These are phyloP conservation scores for Vanessa atalanta DNA, from an alignment of 1,140 invertebrate species.

Conservation along the genomic window DNA sequence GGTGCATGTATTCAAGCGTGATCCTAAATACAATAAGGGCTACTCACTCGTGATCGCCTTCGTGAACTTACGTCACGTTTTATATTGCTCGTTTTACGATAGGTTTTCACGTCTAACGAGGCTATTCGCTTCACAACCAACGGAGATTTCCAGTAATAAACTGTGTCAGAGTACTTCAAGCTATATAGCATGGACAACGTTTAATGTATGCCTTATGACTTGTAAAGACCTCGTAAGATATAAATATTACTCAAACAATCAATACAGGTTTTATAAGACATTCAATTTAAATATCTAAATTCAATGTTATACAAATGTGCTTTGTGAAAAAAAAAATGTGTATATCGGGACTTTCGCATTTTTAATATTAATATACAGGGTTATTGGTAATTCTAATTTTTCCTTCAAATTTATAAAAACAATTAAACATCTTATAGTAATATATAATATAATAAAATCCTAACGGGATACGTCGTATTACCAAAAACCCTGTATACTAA, in stretches of 20 bases:
- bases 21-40: conserved; percentile 2
- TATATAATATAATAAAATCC: too few relatives aligned
- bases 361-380: too few relatives aligned
- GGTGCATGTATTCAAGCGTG: background rate
- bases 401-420: too few relatives aligned
- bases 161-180: background rate
- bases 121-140: conserved; percentile 22
- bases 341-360: too few relatives aligned
- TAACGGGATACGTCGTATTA: too few relatives aligned
- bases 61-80: conserved; percentile 32
- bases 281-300: too few relatives aligned
- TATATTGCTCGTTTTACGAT: conserved; percentile 35
- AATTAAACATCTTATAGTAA: too few relatives aligned
- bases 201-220: background rate
- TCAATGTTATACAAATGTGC: too few relatives aligned
- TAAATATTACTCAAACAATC: background rate
- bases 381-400: too few relatives aligned
- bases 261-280: background rate
- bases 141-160: conserved; percentile 37
- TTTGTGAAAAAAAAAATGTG: too few relatives aligned
- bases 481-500: too few relatives aligned
- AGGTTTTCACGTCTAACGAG: conserved; percentile 33
- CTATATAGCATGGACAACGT: conserved; percentile 16
- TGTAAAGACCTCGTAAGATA: background rate
- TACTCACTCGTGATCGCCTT: conserved; percentile 14